Conservation (phyloP, 2,888 invertebrate species). For the Nasonovia ribisnigri region DNA sequence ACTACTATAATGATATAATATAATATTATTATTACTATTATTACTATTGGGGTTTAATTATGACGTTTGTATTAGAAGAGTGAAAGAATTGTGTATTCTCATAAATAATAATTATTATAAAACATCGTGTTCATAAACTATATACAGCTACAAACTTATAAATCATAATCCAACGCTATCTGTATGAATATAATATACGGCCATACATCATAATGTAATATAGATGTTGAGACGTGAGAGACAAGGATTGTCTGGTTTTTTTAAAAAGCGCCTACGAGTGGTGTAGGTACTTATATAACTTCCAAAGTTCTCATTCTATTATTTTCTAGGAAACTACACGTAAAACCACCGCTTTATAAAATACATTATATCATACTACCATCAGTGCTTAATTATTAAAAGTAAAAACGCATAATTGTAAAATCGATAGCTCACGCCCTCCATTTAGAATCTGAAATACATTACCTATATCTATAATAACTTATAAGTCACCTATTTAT, state of each 20-base stretch:
- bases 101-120: not conserved
- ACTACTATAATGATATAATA: not conserved
- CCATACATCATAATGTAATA: not conserved
- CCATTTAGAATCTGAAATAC: not conserved
- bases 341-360: not conserved
- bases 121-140: not conserved
- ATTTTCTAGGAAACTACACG: not conserved
- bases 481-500: not conserved
- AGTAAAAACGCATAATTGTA: not conserved
- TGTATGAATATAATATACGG: not conserved
- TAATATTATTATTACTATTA: not conserved
- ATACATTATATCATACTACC: not conserved
- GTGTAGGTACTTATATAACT: not conserved
- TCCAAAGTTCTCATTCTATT: not conserved
- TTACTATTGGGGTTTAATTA: not conserved
- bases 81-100: not conserved
- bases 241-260: not conserved
- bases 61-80: not conserved
- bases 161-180: not conserved
- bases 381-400: not conserved
- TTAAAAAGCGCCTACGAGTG: not conserved
- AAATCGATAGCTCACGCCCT: not conserved
- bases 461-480: not conserved
- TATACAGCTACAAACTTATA: not conserved
- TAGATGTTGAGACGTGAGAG: not conserved